These are phyloP conservation scores for Drosophila limbata DNA, from an alignment of 2,888 invertebrate species.

Conservation along the genomic window DNA sequence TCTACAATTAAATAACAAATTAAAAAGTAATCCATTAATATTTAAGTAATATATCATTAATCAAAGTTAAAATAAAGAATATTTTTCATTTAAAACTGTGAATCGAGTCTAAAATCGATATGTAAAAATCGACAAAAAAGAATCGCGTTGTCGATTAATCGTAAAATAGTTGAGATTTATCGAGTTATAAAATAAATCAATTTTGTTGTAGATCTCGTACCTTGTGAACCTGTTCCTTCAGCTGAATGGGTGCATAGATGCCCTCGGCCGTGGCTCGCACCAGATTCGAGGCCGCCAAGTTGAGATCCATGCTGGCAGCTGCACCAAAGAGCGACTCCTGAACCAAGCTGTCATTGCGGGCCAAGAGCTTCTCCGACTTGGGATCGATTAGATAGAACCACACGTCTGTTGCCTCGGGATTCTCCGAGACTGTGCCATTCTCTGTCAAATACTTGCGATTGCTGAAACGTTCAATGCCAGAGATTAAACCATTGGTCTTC, in stretches of 20 bases:
- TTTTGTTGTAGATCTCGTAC: slow-evolving; percentile 48
- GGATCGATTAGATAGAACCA: slow-evolving; percentile 96
- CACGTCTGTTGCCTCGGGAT: slow-evolving; percentile 92
- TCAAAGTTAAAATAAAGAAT: too few species aligned
- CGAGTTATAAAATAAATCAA: too few species aligned
- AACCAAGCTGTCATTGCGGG: slow-evolving; percentile 90
- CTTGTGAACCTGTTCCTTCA: slow-evolving; percentile 84
- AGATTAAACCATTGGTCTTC: slow-evolving; percentile 88
- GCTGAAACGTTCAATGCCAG: slow-evolving; percentile 94
- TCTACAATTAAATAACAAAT: slow-evolving; percentile 65
- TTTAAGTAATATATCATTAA: too few species aligned
- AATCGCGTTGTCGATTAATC: too few species aligned
- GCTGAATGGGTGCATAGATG: slow-evolving; percentile 87
- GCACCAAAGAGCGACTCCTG: slow-evolving; percentile 89
- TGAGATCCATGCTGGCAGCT: slow-evolving; percentile 88
- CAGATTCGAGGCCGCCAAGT: slow-evolving; percentile 89
- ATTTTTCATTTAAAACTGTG: too few species aligned
- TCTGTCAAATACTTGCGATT: slow-evolving; percentile 90
- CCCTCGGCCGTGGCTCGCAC: slow-evolving; percentile 90
- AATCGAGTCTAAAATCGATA: too few species aligned
- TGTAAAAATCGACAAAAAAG: too few species aligned
- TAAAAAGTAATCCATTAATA: too few species aligned
- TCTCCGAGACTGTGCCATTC: slow-evolving; percentile 90
- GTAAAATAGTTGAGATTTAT: too few species aligned
- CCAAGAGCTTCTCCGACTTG: slow-evolving; percentile 90